A percentile compares a stretch with the other conserved stretches of the same genome.
Evolutionary conservation across 2,888 invertebrate genomes (phyloP).

Genomic region (Pyrrhia umbra): DNA sequence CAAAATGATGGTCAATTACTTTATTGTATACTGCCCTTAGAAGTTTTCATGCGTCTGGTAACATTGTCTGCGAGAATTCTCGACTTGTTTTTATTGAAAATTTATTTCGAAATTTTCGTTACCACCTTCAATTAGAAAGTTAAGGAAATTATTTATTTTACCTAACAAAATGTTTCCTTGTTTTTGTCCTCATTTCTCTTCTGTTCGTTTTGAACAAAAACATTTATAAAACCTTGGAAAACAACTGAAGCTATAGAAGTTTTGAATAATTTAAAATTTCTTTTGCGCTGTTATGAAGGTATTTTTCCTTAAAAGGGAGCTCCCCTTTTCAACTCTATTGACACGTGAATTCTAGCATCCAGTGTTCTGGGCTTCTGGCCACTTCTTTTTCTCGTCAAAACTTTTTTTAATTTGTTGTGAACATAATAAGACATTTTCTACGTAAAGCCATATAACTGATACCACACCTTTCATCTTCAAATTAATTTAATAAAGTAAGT

Average conservation of each 20-base stretch:
- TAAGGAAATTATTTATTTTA: constrained; percentile 20
- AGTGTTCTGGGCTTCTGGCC: too few relatives aligned
- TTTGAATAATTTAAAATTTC: neutral
- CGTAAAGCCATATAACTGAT: too few relatives aligned
- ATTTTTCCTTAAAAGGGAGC: neutral
- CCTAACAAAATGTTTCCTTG: neutral
- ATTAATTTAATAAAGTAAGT: too few relatives aligned
- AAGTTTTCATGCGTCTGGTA: too few relatives aligned
- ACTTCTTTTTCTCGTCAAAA: too few relatives aligned
- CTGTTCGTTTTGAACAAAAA: constrained; percentile 4
- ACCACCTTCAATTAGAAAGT: neutral
- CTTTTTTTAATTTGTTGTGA: too few relatives aligned
- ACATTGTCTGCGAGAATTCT: neutral
- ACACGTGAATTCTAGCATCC: neutral
- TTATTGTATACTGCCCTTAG: too few relatives aligned
- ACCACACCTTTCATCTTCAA: too few relatives aligned
- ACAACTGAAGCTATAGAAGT: constrained; percentile 12
- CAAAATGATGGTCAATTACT: too few relatives aligned
- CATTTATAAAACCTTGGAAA: constrained; percentile 13
- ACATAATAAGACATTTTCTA: too few relatives aligned
- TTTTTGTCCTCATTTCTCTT: neutral
- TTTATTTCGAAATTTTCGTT: neutral
- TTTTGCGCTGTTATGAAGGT: neutral
- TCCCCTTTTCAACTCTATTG: neutral
- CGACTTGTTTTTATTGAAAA: neutral